A percentile compares a stretch with the other conserved stretches of the same genome.
These are phyloP conservation scores for Osmoderma eremita DNA, from an alignment of 2,888 invertebrate species.

Conservation along the genomic window DNA sequence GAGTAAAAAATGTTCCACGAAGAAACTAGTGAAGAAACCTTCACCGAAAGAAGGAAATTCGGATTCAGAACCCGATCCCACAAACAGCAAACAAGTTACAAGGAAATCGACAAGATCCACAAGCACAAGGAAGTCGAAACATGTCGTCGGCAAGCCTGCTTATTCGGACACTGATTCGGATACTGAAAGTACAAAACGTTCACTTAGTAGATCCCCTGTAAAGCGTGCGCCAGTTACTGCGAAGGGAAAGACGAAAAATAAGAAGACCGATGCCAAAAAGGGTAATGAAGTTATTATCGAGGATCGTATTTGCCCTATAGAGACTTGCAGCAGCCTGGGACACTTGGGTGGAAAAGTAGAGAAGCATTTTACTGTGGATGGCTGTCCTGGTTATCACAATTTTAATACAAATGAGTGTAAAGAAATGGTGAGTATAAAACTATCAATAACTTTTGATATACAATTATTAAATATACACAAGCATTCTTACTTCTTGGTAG, in stretches of 20 bases:
- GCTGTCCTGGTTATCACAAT: conserved; percentile 93
- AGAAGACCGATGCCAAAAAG: conserved; percentile 58
- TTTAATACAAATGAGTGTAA: conserved; percentile 77
- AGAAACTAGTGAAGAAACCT: conserved; percentile 58
- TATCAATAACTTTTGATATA: no score
- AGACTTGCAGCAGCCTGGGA: conserved; percentile 89
- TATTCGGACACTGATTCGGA: conserved; percentile 76
- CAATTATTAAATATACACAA: no score
- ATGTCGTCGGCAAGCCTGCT: conserved; percentile 68
- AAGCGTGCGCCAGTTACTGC: conserved; percentile 67
- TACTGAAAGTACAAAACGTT: conserved; percentile 67
- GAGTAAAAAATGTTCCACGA: conserved; percentile 50
- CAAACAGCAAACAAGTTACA: conserved; percentile 62
- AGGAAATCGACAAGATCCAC: conserved; percentile 77
- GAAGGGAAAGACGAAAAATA: conserved; percentile 65
- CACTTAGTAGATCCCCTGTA: conserved; percentile 72
- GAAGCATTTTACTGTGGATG: conserved; percentile 88
- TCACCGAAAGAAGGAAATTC: conserved; percentile 57
- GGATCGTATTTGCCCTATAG: conserved; percentile 84
- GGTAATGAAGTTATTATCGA: conserved; percentile 62
- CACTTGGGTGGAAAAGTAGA: conserved; percentile 83
- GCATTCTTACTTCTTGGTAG: no score
- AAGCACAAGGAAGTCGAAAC: conserved; percentile 74
- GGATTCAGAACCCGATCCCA: conserved; percentile 58
- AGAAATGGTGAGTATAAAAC: conserved; percentile 58